Conservation (phyloP, 1,140 invertebrate species). For the Drosophila tropicalis region DNA sequence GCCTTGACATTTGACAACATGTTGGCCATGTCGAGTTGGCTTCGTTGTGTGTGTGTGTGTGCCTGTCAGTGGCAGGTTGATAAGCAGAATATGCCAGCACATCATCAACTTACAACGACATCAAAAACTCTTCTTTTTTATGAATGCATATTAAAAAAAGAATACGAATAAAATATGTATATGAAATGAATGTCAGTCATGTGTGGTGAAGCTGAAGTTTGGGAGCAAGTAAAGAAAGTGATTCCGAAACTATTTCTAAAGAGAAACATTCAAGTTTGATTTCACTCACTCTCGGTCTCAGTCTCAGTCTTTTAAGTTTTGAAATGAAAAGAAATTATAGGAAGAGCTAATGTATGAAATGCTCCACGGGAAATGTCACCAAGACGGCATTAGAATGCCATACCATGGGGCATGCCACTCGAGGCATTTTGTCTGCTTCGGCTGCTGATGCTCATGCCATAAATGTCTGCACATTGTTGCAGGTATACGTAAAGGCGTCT, state of each 20-base stretch:
- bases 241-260: not conserved
- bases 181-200: conserved; percentile 10
- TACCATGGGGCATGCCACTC: conserved; percentile 51
- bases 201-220: not conserved
- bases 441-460: conserved; percentile 55
- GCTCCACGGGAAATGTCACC: conserved; percentile 65
- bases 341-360: conserved; percentile 67
- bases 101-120: conserved; percentile 37
- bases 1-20: conserved; percentile 52
- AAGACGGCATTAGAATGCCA: conserved; percentile 61
- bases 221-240: not conserved
- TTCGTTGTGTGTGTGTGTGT: not conserved
- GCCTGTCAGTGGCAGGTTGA: conserved; percentile 51
- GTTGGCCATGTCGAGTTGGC: conserved; percentile 2
- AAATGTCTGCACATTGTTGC: conserved; percentile 76
- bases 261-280: not conserved
- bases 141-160: conserved; percentile 36
- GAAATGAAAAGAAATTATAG: conserved; percentile 53
- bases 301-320: conserved; percentile 11
- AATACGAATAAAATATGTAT: not conserved
- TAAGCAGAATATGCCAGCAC: conserved; percentile 49
- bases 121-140: conserved; percentile 18
- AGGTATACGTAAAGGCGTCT: conserved; percentile 23
- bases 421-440: conserved; percentile 67
- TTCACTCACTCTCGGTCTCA: not conserved